Percentiles rank a stretch among this genome's conserved stretches.
Conservation (phyloP, 2,888 invertebrate genomes). For the Athalia cordata region DNA sequence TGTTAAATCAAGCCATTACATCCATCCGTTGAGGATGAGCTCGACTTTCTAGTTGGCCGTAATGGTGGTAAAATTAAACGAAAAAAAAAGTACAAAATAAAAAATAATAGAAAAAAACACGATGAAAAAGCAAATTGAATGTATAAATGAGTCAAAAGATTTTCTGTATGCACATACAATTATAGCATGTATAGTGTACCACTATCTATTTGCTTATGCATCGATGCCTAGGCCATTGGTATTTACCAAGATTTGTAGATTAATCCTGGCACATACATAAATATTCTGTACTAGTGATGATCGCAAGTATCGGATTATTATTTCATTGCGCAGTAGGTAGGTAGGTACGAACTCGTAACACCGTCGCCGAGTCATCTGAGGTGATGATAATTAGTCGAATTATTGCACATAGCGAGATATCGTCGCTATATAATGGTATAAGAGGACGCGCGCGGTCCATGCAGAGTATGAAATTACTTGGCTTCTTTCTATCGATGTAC, state of each 20-base stretch:
- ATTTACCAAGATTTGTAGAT: slow-evolving; percentile 27
- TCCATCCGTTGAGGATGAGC: neutral
- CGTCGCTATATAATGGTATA: neutral
- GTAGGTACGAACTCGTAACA: neutral
- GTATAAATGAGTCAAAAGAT: slow-evolving; percentile 28
- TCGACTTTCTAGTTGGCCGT: slow-evolving; percentile 29
- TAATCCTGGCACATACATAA: slow-evolving; percentile 32
- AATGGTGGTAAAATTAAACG: neutral
- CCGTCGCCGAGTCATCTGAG: slow-evolving; percentile 29
- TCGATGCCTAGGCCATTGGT: neutral
- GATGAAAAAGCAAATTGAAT: slow-evolving; percentile 4
- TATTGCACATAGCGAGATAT: neutral
- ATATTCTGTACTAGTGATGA: no score
- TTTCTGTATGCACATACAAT: neutral
- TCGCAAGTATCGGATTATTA: neutral
- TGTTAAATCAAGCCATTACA: slow-evolving; percentile 4
- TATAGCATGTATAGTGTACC: neutral
- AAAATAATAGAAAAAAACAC: neutral
- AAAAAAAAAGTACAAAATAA: neutral
- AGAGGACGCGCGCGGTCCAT: neutral
- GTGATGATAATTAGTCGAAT: slow-evolving; percentile 42
- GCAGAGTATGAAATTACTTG: no score
- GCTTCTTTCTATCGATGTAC: no score
- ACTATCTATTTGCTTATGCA: neutral
- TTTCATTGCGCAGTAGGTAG: slow-evolving; percentile 25